Percentiles rank a stretch among this genome's conserved stretches.
Evolutionary conservation across 2,113 vertebrate species (phyloP).

Genomic region (Lycocorax pyrrhopterus): DNA sequence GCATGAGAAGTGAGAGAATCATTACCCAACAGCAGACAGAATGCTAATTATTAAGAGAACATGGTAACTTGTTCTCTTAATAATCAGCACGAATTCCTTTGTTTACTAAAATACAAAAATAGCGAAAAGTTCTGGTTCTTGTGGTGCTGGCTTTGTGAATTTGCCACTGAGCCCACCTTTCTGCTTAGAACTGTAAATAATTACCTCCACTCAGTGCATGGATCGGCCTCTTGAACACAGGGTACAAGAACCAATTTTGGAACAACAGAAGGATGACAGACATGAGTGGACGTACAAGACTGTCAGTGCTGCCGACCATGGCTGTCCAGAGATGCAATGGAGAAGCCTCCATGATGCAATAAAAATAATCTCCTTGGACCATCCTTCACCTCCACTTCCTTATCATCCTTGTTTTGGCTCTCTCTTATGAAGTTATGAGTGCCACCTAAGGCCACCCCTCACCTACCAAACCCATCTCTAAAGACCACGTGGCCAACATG

Average conservation of each 20-base stretch:
- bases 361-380: not conserved
- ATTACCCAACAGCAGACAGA: not conserved
- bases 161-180: not conserved
- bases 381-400: not conserved
- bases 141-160: not conserved
- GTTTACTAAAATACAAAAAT: not conserved
- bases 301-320: not conserved
- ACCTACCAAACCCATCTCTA: not conserved
- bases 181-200: not conserved
- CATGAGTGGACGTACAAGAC: not conserved
- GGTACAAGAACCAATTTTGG: not conserved
- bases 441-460: not conserved
- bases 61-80: not conserved
- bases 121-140: not conserved
- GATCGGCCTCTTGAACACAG: not conserved
- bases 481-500: fast-evolving
- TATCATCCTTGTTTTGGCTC: not conserved
- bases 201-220: fast-evolving
- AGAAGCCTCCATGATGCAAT: not conserved
- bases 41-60: not conserved
- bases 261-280: not conserved
- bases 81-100: not conserved
- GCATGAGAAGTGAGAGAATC: not conserved
- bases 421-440: not conserved
- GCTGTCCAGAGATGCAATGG: not conserved